phyloP scores from a whole-genome alignment of 2,888 invertebrate genomes.

The Lottia scabra region DNA sequence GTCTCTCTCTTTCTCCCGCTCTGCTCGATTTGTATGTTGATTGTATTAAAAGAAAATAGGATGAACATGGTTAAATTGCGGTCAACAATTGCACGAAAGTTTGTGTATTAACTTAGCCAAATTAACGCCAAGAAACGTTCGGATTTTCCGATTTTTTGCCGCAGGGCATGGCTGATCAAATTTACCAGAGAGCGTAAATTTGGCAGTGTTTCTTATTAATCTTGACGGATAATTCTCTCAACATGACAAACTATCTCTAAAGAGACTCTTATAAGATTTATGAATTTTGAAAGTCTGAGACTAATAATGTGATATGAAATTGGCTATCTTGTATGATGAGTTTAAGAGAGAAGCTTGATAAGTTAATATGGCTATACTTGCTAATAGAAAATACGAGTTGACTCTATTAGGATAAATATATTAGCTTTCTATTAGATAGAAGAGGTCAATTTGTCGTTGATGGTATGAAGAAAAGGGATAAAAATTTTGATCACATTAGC shows the following conservation, averaged over 20 bases:
- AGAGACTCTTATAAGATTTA: background rate
- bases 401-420: too few relatives aligned
- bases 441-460: too few relatives aligned
- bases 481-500: too few relatives aligned
- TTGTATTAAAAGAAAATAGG: background rate
- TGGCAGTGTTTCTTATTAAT: slow-evolving; percentile 2
- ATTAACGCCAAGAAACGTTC: background rate
- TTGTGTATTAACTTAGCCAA: background rate
- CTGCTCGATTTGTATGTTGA: background rate
- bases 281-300: slow-evolving; percentile 5
- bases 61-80: slow-evolving; percentile 6
- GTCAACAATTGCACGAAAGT: background rate
- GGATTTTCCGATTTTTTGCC: background rate
- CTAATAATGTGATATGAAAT: background rate
- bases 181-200: slow-evolving; percentile 3
- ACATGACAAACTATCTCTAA: background rate
- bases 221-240: slow-evolving; percentile 1
- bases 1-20: background rate
- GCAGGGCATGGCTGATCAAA: background rate
- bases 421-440: too few relatives aligned
- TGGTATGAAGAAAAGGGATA: too few relatives aligned
- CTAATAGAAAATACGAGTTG: too few relatives aligned
- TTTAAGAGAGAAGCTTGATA: too few relatives aligned
- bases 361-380: too few relatives aligned
- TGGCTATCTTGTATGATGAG: too few relatives aligned